Evolutionary conservation across 2,888 invertebrate species (phyloP).

Genomic region (Bimastos eiseni): DNA sequence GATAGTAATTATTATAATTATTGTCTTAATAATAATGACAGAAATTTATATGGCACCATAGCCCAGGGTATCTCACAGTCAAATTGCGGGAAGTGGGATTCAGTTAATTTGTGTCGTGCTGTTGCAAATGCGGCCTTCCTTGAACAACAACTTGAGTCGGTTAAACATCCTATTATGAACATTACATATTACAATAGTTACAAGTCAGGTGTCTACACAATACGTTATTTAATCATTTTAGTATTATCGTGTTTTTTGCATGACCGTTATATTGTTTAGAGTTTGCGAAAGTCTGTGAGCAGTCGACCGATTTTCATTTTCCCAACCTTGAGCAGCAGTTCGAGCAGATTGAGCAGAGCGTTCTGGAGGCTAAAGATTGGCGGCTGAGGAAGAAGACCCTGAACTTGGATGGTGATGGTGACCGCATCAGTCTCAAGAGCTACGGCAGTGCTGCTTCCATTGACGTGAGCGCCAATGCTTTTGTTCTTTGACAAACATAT

Average conservation of each 20-base stretch:
- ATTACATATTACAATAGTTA: neutral
- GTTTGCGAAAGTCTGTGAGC: constrained; percentile 73
- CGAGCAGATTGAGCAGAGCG: constrained; percentile 64
- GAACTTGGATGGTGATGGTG: constrained; percentile 48
- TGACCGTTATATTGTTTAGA: constrained; percentile 63
- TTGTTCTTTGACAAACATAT: neutral
- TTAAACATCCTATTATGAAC: neutral
- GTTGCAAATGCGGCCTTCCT: too few species aligned
- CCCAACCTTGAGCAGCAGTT: constrained; percentile 82
- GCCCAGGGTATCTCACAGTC: too few species aligned
- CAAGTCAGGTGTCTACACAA: too few species aligned
- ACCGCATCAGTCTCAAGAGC: constrained; percentile 54
- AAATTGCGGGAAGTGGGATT: too few species aligned
- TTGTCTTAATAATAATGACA: too few species aligned
- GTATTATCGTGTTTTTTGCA: neutral
- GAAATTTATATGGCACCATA: too few species aligned
- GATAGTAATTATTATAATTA: too few species aligned
- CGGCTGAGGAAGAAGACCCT: constrained; percentile 43
- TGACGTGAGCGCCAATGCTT: constrained; percentile 34
- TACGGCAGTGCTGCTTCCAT: constrained; percentile 45
- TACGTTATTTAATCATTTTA: neutral
- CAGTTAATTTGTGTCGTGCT: neutral
- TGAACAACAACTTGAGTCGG: too few species aligned
- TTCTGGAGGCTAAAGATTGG: constrained; percentile 51
- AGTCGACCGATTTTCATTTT: constrained; percentile 94